Evolutionary conservation across 2,888 invertebrate species (phyloP), one percentile per base, ranked within the genome.

Genomic region (Thecophora atra): DNA sequence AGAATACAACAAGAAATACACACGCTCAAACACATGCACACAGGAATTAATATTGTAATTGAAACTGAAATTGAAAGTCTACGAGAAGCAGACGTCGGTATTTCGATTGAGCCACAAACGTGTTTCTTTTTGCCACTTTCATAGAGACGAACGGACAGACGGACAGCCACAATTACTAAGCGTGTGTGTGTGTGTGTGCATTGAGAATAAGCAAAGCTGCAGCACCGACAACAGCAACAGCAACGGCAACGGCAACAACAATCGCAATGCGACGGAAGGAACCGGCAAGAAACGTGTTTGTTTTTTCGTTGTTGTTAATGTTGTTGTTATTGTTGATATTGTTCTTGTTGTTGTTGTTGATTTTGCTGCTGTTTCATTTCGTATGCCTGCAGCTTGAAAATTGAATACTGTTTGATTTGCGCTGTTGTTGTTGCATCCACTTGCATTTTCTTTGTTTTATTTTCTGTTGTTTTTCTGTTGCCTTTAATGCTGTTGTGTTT

Each of bases 41-140:
- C 3, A 8, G 58, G 15, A 6, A 15, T 26, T 24, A 24, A 58
- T 82, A 81, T 80, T 81, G 81, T 80, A 81, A 81, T 81, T 81
- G 82, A 82, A 66, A 47, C 58, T 71, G 71, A 65, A 82, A 82
- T 79, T 78, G 82, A 82, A 81, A 81, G 82, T 81, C 60, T 47
- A 51, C 63, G 24, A 63, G 63, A 30, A 58, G 24, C 63, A 17
- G 11, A 37, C 37, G 37, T 21, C 63, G 70, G 70, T 62, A 62
- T 62, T 52, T 52, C 52, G 70, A 70, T 70, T 70, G 63, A 63
- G 63, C 51, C 70, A 70, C 63, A 62, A 63, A 62, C 70, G 15
- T 68, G 30, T 42, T 44, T 65, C 37, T 26, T 24, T 58, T 58
- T 24, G 47, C 47, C 47, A 47, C 17, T n/a, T 47, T 8, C 15